Evolutionary conservation across 2,888 invertebrate species (phyloP).

Genomic region (Creontiades dilutus): DNA sequence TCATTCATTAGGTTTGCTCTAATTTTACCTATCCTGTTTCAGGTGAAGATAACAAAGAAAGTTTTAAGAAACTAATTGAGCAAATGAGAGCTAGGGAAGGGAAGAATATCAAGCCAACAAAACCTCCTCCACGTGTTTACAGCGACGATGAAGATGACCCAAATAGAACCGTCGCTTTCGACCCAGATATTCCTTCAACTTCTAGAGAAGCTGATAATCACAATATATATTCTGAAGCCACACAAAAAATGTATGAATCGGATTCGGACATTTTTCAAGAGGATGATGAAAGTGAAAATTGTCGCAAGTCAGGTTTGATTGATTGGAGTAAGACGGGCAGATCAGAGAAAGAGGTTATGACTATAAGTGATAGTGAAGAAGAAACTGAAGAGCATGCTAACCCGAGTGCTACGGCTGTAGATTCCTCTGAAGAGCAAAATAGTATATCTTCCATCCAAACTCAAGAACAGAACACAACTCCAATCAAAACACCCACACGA

Average conservation of each 20-base stretch:
- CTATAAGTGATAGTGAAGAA: slow-evolving; percentile 25
- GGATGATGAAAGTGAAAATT: not conserved
- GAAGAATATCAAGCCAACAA: slow-evolving; percentile 73
- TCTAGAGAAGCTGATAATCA: slow-evolving; percentile 51
- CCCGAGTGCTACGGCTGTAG: not conserved
- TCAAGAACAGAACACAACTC: not conserved
- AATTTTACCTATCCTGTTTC: slow-evolving; percentile 72
- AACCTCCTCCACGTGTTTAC: slow-evolving; percentile 73
- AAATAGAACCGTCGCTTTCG: slow-evolving; percentile 30
- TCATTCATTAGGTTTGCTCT: no score
- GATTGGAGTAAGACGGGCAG: slow-evolving; percentile 68
- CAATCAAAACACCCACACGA: not conserved
- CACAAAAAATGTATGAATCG: slow-evolving; percentile 36
- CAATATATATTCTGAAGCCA: slow-evolving; percentile 5
- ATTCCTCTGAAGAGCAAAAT: not conserved
- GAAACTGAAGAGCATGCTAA: not conserved
- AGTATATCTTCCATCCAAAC: not conserved
- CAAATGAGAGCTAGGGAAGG: slow-evolving; percentile 77
- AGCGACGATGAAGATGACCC: slow-evolving; percentile 74
- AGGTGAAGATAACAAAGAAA: slow-evolving; percentile 78
- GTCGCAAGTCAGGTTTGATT: slow-evolving; percentile 25
- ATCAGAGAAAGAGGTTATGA: slow-evolving; percentile 32
- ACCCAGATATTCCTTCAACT: slow-evolving; percentile 71
- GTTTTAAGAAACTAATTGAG: slow-evolving; percentile 78
- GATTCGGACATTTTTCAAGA: slow-evolving; percentile 73